Base-by-base conservation (phyloP, 2,888 invertebrate species). In the Cremastinae sp. region DNA sequence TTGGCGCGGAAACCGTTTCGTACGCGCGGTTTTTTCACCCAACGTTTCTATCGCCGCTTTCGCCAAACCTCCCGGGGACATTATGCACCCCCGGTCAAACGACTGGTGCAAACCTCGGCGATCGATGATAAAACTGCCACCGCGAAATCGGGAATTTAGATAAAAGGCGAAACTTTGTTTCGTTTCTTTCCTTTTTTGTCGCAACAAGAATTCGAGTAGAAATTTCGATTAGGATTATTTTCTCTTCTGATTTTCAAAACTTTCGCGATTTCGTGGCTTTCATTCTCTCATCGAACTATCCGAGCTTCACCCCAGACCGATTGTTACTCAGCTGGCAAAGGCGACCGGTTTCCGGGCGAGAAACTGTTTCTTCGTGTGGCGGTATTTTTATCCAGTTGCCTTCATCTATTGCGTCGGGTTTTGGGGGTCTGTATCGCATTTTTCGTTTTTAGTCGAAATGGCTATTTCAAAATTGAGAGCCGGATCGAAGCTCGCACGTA, bases 391-490 rank as follows among this genome's bases (percentile, higher is more conserved):
- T 89, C 88, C 89, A 87, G 89, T 89, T 89, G 88, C 88, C 88
- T 89, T 88, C 94, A 92, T 91, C 95, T 96, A 95, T 95, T 95
- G 95, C 91, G 90, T 91, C 91, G 91, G 94, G 93, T 94, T 93
- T 92, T 93, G 93, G 93, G 93, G 91, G 93, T 87, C 87, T 87
- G 86, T 88, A 79, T 88, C 86, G 83, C 82, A 86, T 88, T 88
- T 89, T 89, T 89, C 88, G 88, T 85, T 88, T 89, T 85, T 85
- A 85, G 84, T 89, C 89, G 89, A 90, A 90, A 90, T 93, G 93
- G 92, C 94, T 95, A 94, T 94, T 93, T 92, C 92, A 92, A 91
- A 90, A 88, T 93, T 94, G 94, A 94, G 93, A 94, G 93, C 93
- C 90, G 91, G 91, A 91, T 87, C 87, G 87, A 86, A 86, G 88